A percentile compares a stretch with the other conserved stretches of the same genome.
phyloP scores from a whole-genome alignment of 1,140 invertebrate species.

The Wiebesia pumilae region DNA sequence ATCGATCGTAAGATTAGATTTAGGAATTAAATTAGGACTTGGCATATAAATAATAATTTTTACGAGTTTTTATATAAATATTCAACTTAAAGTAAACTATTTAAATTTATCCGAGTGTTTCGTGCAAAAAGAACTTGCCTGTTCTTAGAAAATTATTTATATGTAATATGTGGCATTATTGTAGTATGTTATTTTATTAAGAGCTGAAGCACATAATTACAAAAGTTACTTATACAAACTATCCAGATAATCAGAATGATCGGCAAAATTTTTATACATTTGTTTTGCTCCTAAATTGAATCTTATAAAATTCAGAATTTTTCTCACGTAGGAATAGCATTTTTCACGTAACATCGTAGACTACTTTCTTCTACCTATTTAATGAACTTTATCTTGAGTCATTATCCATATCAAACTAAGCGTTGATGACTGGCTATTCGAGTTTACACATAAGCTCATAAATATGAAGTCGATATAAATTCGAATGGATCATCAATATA shows the following conservation, averaged over 20 bases:
- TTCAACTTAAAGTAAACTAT: too few relatives aligned
- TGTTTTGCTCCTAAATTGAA: background rate
- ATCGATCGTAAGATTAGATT: too few relatives aligned
- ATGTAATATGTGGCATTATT: too few relatives aligned
- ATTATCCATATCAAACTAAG: background rate
- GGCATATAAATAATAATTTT: background rate
- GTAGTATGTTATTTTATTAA: too few relatives aligned
- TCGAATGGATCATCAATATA: background rate
- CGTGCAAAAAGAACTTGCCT: too few relatives aligned
- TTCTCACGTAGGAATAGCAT: background rate
- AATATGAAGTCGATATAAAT: background rate
- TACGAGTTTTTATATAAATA: too few relatives aligned
- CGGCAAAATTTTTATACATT: background rate
- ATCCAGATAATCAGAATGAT: background rate
- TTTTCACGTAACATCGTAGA: background rate
- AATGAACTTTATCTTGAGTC: background rate
- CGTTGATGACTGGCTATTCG: background rate
- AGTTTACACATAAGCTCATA: background rate
- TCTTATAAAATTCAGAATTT: background rate
- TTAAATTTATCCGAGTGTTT: too few relatives aligned
- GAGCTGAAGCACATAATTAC: background rate
- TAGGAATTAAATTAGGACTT: too few relatives aligned
- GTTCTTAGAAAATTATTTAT: too few relatives aligned
- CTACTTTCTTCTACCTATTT: background rate
- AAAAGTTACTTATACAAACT: background rate